Evolutionary conservation across 2,888 invertebrate species (phyloP).

Genomic region (Penaeus monodon): DNA sequence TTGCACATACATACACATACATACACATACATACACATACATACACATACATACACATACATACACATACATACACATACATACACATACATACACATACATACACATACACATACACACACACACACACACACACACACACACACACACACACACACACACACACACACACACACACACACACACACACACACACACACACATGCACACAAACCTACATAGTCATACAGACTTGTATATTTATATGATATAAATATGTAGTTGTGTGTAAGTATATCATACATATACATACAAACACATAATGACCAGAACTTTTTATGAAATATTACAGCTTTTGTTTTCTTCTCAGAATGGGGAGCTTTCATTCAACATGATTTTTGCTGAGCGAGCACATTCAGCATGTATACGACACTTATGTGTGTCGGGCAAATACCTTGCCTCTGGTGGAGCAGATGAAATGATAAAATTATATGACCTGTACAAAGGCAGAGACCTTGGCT

Average conservation of each 20-base stretch:
- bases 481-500: constrained; percentile 82
- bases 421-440: constrained; percentile 82
- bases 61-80: no score
- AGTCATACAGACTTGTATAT: no score
- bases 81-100: no score
- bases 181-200: no score
- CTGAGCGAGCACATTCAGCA: constrained; percentile 87
- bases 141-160: neutral
- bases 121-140: neutral
- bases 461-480: constrained; percentile 87
- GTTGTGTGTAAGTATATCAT: no score
- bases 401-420: constrained; percentile 82
- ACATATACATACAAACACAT: neutral
- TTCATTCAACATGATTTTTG: constrained; percentile 80
- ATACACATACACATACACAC: no score
- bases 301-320: neutral
- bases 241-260: neutral
- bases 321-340: neutral
- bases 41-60: no score
- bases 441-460: constrained; percentile 90
- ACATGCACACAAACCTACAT: neutral
- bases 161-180: neutral
- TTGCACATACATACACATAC: no score
- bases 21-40: no score
- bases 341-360: constrained; percentile 55